Evolutionary conservation across 2,888 invertebrate genomes (phyloP), one percentile per base, ranked within the genome.

Genomic region (Agonopterix arenella): DNA sequence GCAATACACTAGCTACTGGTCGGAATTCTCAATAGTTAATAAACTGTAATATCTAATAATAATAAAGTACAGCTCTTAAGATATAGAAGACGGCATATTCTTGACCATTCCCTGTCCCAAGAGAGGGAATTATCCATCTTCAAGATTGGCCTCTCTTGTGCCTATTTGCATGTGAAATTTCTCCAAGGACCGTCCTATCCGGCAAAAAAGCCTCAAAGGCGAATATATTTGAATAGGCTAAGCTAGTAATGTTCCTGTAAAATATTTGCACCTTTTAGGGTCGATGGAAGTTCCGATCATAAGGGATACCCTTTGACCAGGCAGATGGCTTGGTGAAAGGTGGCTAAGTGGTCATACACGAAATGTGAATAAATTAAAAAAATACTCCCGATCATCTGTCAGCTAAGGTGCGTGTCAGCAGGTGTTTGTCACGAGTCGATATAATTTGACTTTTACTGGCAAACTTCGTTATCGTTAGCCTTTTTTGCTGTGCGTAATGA

Each of bases 341-440:
- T 49, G 37, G 28, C 28, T 28, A 28, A 28, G 28, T 28, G 28
- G 28, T 28, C 28, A 28, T 47, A 43, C 18, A 50, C 1, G 38
- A 4, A 37, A 46, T 28, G 38, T 13, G 7, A 28, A 28, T 28
- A 28, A 28, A 28, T 7, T 28, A 57, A 52, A 58, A 58, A 53
- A 58, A 53, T 56, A 52, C 49, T 52, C 47, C 47, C 50, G 49
- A 64, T 65, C 70, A 73, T 69, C 69, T 72, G 73, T 59, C 66
- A 60, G 60, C 55, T 28, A 66, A 66, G 66, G 63, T 66, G 65
- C 59, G 53, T 54, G 48, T 52, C 50, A 53, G 66, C 77, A 76
- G 76, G 73, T 75, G 76, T 45, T 46, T 49, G 38, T n/a, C 36
- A 47, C 38, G 50, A 46, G 11, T 37, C 51, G 41, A 52, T 56